Percentiles rank a stretch among this genome's conserved stretches.
Evolutionary conservation across 2,113 vertebrate genomes (phyloP).

Genomic region (Zeus faber): DNA sequence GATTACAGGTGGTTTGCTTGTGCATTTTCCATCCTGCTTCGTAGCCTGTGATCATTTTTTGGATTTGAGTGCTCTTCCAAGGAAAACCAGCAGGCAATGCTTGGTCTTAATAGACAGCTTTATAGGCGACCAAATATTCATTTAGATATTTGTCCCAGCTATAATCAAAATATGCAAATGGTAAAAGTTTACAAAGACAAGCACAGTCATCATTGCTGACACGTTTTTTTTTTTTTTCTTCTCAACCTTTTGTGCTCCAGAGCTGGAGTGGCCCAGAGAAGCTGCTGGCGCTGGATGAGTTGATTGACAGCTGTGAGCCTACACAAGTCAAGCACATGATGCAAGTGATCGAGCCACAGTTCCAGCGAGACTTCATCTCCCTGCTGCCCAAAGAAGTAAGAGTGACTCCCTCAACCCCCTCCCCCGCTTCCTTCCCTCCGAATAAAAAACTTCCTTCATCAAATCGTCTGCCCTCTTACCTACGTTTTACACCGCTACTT

Average conservation of each 20-base stretch:
- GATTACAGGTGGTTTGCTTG: slow-evolving; percentile 64
- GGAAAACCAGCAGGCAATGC: slow-evolving; percentile 34
- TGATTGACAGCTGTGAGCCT: slow-evolving; percentile 98
- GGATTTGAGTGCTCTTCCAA: slow-evolving; percentile 28
- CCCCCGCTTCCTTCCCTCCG: neutral
- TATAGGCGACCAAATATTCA: slow-evolving; percentile 22
- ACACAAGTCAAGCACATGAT: slow-evolving; percentile 99
- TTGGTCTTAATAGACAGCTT: slow-evolving; percentile 22
- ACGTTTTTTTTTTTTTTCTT: neutral
- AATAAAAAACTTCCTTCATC: neutral
- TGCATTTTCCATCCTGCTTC: slow-evolving; percentile 44
- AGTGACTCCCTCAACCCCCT: neutral
- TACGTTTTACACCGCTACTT: neutral
- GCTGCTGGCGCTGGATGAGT: slow-evolving; percentile 96
- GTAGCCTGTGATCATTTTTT: slow-evolving; percentile 55
- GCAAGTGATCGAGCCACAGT: slow-evolving; percentile 99
- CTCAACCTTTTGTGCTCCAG: slow-evolving; percentile 44
- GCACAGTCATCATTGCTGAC: neutral
- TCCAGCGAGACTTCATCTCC: slow-evolving; percentile 99
- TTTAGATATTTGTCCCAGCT: slow-evolving; percentile 15
- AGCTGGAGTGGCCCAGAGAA: slow-evolving; percentile 90
- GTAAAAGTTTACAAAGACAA: slow-evolving; percentile 7
- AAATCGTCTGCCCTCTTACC: neutral
- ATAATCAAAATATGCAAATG: slow-evolving; percentile 31
- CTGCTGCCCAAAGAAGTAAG: slow-evolving; percentile 98